These are phyloP conservation scores for Otus scops DNA, from an alignment of 2,797 vertebrate genomes.

Conservation along the genomic window DNA sequence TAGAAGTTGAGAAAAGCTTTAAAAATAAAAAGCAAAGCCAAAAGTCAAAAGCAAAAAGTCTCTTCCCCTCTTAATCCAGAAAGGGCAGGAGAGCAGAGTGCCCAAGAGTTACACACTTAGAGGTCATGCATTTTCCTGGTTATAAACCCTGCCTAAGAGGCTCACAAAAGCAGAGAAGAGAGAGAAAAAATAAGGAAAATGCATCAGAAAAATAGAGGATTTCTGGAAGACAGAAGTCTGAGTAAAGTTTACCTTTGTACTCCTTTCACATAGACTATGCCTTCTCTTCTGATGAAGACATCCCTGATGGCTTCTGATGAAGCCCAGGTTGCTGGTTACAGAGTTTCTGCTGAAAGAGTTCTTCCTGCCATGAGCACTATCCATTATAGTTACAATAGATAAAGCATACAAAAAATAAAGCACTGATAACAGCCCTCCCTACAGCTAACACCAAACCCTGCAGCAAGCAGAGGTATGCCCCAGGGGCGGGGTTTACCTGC, in stretches of 20 bases:
- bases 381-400: accelerated
- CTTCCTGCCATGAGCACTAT: accelerated
- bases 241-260: background rate
- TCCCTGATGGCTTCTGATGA: background rate
- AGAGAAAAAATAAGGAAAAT: accelerated
- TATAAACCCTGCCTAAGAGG: background rate
- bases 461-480: accelerated
- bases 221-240: background rate
- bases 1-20: background rate
- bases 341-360: background rate
- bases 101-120: no score
- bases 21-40: background rate
- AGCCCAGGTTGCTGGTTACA: background rate
- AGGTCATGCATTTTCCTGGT: accelerated
- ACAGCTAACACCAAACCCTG: background rate
- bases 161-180: background rate
- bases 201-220: accelerated
- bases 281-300: no score
- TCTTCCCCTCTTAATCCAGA: background rate
- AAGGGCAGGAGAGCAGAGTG: background rate
- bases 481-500: background rate
- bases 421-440: background rate
- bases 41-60: no score
- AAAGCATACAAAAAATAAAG: background rate
- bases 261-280: accelerated